Evolutionary conservation across 2,888 invertebrate genomes (phyloP), one percentile per base, ranked within the genome.

Genomic region (Belgica antarctica): DNA sequence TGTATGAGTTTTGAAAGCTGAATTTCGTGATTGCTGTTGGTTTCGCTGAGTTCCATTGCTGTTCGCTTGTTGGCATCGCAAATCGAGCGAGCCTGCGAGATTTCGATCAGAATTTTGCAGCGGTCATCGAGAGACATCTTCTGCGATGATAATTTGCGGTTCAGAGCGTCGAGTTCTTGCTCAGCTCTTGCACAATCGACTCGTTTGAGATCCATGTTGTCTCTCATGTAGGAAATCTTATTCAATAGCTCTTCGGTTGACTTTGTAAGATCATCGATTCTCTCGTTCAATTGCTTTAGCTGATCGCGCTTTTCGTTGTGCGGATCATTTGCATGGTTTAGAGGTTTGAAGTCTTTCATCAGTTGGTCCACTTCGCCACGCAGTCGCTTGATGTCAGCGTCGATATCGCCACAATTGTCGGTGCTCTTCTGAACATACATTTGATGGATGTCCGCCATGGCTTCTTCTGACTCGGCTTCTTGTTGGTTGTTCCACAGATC

Each of bases 391-490:
- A 76, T 72, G 27, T 76, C 75, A 1, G 71, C 61, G 0, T 77
- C 74, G 1, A 79, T 24, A 0, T 73, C 72, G 2, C 72, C 70
- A 0, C 71, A 10, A 27, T n/a, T 74, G 73, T 1, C 72, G 59
- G 2, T 77, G 10, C 73, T 68, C 73, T 74, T 31, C 71, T 73
- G 1, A 78, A 74, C 0, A 78, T 71, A 19, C 71, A 70, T 69
- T 78, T 75, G 8, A 76, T 72, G 73, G 70, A 1, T 72, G 68
- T 71, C 77, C 74, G n/a, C 72, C 72, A 2, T 34, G 8, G 15
- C 46, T 17, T 2, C 17, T 52, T 72, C 71, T 25, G 76, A 76
- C 52, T 79, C 78, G 0, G 76, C 75, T 36, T 73, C 72, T n/a
- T 72, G 63, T 1, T 61, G 46, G 17, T 72, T 73, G 27, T 73